A percentile compares a stretch with the other conserved stretches of the same genome.
phyloP scores from a whole-genome alignment of 64 coral and sea anemone species.

The Porites lutea region DNA sequence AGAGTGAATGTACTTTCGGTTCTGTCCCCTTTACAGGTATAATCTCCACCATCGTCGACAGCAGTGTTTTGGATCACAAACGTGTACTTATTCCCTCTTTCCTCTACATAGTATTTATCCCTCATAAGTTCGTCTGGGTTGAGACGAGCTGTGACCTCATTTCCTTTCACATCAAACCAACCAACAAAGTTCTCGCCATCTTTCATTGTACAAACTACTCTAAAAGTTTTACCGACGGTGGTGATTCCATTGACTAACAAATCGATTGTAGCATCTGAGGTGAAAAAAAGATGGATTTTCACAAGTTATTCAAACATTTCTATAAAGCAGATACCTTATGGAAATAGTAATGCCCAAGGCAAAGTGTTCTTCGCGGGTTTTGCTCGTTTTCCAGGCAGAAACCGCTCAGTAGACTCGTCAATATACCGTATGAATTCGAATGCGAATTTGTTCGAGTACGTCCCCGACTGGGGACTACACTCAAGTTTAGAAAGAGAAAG shows the following conservation, averaged over 20 bases:
- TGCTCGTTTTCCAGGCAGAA: no score
- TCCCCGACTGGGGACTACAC: no score
- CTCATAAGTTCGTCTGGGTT: background rate
- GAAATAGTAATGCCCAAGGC: no score
- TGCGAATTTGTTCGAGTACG: no score
- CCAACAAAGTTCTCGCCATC: constrained; percentile 53
- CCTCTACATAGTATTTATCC: constrained; percentile 45
- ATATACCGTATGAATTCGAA: no score
- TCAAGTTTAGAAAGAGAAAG: no score
- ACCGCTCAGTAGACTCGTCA: no score
- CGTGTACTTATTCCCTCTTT: background rate
- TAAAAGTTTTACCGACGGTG: constrained; percentile 78
- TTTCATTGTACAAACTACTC: constrained; percentile 43
- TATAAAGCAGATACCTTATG: no score
- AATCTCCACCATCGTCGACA: constrained; percentile 72
- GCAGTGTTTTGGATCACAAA: constrained; percentile 57
- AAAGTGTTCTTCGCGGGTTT: no score
- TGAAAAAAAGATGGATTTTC: no score
- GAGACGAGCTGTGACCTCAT: constrained; percentile 2
- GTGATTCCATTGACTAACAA: constrained; percentile 49
- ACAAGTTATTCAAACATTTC: no score
- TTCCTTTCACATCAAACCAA: constrained; percentile 68
- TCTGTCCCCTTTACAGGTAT: constrained; percentile 59
- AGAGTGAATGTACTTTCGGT: constrained; percentile 53
- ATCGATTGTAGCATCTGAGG: background rate